Evolutionary conservation across 2,113 vertebrate genomes (phyloP).

Genomic region (Leucosticte australis): DNA sequence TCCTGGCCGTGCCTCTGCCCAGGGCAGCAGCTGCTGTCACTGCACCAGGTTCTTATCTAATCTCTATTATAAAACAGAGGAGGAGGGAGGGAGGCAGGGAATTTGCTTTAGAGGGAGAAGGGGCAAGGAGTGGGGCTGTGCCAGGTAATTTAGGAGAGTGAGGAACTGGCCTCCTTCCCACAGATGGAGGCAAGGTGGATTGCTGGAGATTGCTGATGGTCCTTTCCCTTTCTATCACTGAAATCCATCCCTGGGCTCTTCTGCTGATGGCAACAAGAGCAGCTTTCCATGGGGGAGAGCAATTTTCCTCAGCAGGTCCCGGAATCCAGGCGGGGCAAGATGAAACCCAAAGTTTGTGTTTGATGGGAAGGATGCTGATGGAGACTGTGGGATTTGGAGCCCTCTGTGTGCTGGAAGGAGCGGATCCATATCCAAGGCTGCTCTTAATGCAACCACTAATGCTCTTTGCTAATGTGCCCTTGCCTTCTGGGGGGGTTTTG

Average conservation of each 20-base stretch:
- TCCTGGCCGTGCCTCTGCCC: not conserved
- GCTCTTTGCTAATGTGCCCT: not conserved
- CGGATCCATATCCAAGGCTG: not conserved
- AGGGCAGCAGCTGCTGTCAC: not conserved
- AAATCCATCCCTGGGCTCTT: not conserved
- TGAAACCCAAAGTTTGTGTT: not conserved
- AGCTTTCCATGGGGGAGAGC: not conserved
- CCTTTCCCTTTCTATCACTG: not conserved
- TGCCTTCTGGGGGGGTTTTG: not conserved
- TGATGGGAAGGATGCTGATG: not conserved
- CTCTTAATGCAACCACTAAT: not conserved
- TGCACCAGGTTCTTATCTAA: not conserved
- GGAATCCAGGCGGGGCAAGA: not conserved
- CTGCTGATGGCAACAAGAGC: not conserved
- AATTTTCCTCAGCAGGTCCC: not conserved
- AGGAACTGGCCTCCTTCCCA: not conserved
- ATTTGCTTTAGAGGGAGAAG: not conserved
- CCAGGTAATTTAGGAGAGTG: slow-evolving; percentile 10
- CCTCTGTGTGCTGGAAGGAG: not conserved
- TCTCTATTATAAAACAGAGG: not conserved
- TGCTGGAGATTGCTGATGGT: not conserved
- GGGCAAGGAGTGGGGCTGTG: not conserved
- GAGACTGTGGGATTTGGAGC: not conserved
- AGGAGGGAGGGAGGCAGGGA: not conserved
- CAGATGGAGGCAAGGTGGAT: not conserved